Conservation (phyloP, 1,140 invertebrate genomes). For the Scaptomyza graminum region DNA sequence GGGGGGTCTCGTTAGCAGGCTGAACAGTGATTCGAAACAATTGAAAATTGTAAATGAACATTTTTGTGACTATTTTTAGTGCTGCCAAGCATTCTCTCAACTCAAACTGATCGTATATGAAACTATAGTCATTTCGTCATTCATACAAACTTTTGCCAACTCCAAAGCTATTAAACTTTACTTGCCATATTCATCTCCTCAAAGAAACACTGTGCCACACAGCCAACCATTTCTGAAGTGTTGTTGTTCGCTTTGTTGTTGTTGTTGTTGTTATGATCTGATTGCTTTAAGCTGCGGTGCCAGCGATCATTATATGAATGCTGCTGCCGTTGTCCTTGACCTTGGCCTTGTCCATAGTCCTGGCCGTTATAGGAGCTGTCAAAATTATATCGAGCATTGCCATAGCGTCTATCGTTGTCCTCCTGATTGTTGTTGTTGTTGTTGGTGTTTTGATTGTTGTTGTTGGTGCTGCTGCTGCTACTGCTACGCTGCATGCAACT, state of each 20-base stretch:
- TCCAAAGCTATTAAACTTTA: neutral
- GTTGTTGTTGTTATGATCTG: slow-evolving; percentile 43
- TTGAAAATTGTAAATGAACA: too few relatives aligned
- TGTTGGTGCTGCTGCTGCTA: slow-evolving; percentile 29
- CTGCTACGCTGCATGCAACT: slow-evolving; percentile 68
- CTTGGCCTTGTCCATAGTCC: slow-evolving; percentile 34
- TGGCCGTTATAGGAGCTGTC: slow-evolving; percentile 24
- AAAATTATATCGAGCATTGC: slow-evolving; percentile 27
- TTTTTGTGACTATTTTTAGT: too few relatives aligned
- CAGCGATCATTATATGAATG: slow-evolving; percentile 43
- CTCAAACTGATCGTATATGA: too few relatives aligned
- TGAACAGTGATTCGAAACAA: too few relatives aligned
- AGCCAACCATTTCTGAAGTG: slow-evolving; percentile 45
- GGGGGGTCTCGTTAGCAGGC: too few relatives aligned
- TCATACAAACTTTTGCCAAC: too few relatives aligned
- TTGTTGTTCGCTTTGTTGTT: slow-evolving; percentile 35
- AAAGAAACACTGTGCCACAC: slow-evolving; percentile 85
- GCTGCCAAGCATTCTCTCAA: too few relatives aligned
- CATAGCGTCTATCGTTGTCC: slow-evolving; percentile 40
- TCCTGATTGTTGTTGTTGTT: slow-evolving; percentile 27
- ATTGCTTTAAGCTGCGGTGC: slow-evolving; percentile 33
- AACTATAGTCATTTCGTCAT: too few relatives aligned
- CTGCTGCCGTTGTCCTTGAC: slow-evolving; percentile 21
- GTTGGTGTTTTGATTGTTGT: neutral
- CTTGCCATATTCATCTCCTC: slow-evolving; percentile 85